Evolutionary conservation across 2,113 vertebrate genomes (phyloP).

Genomic region (Lampris megalopsis): DNA sequence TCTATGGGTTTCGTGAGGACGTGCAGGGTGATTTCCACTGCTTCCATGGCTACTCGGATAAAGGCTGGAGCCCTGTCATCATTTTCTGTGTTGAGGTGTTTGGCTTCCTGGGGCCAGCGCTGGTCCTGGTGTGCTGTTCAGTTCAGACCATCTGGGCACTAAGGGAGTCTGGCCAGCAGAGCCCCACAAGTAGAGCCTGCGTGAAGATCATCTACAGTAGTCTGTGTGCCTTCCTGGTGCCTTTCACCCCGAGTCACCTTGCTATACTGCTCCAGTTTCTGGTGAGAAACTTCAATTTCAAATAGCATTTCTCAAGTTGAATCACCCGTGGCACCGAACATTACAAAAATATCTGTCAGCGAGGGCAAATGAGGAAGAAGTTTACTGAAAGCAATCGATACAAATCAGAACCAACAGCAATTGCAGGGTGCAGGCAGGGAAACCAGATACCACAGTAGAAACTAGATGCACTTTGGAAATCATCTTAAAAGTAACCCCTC

Average conservation of each 20-base stretch:
- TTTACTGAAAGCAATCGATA: too few relatives aligned
- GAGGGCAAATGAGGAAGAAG: too few relatives aligned
- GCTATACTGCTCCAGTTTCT: constrained; percentile 89
- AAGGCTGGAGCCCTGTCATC: constrained; percentile 78
- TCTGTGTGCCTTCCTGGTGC: constrained; percentile 87
- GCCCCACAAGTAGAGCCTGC: constrained; percentile 63
- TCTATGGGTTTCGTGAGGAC: constrained; percentile 67
- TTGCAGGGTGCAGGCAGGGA: too few relatives aligned
- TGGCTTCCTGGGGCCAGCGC: constrained; percentile 88
- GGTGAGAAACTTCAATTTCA: constrained; percentile 62
- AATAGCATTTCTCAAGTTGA: neutral
- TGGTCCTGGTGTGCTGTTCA: constrained; percentile 85
- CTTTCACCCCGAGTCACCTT: constrained; percentile 90
- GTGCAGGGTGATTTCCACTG: constrained; percentile 55
- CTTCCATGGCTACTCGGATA: constrained; percentile 83
- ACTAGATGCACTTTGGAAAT: too few relatives aligned
- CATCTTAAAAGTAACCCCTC: too few relatives aligned
- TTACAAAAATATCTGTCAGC: too few relatives aligned
- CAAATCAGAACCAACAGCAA: too few relatives aligned
- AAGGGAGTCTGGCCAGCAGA: constrained; percentile 43
- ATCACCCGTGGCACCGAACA: too few relatives aligned
- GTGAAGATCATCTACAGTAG: constrained; percentile 86
- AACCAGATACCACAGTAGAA: too few relatives aligned
- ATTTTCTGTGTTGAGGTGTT: constrained; percentile 85
- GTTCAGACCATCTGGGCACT: constrained; percentile 81